Conservation (phyloP, 2,888 invertebrate species). For the Drosophila yooni region DNA sequence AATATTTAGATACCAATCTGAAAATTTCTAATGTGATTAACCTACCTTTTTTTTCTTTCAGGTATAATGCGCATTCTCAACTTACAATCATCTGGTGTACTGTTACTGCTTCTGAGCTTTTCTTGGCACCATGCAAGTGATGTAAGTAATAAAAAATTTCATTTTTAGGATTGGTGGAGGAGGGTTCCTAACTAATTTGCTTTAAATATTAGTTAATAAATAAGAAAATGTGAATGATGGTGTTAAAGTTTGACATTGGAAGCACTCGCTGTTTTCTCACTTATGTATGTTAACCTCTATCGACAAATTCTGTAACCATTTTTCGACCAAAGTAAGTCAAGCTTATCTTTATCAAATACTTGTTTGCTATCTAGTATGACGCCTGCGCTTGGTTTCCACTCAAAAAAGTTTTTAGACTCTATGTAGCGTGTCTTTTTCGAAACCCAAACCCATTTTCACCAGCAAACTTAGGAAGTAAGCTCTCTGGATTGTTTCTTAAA, state of each 20-base stretch:
- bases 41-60: background rate
- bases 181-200: background rate
- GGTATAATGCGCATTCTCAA: constrained; percentile 15
- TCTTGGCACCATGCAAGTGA: background rate
- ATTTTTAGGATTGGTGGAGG: background rate
- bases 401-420: background rate
- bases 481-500: background rate
- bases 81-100: background rate
- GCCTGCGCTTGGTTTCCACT: background rate
- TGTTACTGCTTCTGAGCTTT: constrained; percentile 9
- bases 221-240: background rate
- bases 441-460: background rate
- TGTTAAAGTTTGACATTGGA: background rate
- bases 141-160: constrained; percentile 11
- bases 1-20: background rate
- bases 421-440: background rate
- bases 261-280: background rate
- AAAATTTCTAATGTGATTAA: background rate
- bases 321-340: background rate
- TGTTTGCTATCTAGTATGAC: background rate
- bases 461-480: background rate
- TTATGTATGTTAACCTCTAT: background rate
- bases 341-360: background rate
- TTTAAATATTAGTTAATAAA: background rate
- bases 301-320: background rate